Conservation (phyloP, 53 echinoderm and acorn worm genomes). For the Mesocentrotus franciscanus region DNA sequence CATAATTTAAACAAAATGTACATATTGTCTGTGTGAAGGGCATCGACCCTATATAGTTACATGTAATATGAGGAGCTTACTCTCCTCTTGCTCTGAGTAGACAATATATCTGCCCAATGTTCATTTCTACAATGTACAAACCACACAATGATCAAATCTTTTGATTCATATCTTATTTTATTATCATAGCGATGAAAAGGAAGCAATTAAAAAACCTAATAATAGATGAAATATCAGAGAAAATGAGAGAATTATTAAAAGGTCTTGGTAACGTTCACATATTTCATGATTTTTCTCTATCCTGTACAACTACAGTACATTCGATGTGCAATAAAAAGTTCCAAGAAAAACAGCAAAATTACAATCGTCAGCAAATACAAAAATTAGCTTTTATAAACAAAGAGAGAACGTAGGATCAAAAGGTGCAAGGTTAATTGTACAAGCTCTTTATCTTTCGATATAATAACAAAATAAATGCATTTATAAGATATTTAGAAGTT, state of each 20-base stretch:
- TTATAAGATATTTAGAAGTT: background rate
- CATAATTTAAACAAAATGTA: no score
- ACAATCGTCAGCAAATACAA: background rate
- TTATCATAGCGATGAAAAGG: conserved; percentile 48
- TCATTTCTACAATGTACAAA: background rate
- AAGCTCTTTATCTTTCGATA: background rate
- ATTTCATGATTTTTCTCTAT: background rate
- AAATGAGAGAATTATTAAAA: background rate
- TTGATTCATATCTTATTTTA: conserved; percentile 37
- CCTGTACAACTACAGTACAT: conserved; percentile 10
- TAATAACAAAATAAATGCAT: conserved; percentile 39
- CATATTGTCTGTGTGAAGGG: no score
- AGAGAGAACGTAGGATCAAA: background rate
- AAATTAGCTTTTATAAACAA: background rate
- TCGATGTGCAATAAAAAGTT: background rate
- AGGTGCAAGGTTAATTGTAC: background rate
- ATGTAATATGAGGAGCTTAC: no score
- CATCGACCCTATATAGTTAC: no score
- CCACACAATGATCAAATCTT: background rate
- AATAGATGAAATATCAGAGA: conserved; percentile 17
- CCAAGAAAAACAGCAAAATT: conserved; percentile 30
- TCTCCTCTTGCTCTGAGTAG: no score
- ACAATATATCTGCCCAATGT: no score
- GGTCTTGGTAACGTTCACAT: background rate
- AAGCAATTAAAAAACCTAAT: conserved; percentile 37